These are phyloP conservation scores for Gobionotothen gibberifrons DNA, from an alignment of 2,797 vertebrate species.

Conservation along the genomic window DNA sequence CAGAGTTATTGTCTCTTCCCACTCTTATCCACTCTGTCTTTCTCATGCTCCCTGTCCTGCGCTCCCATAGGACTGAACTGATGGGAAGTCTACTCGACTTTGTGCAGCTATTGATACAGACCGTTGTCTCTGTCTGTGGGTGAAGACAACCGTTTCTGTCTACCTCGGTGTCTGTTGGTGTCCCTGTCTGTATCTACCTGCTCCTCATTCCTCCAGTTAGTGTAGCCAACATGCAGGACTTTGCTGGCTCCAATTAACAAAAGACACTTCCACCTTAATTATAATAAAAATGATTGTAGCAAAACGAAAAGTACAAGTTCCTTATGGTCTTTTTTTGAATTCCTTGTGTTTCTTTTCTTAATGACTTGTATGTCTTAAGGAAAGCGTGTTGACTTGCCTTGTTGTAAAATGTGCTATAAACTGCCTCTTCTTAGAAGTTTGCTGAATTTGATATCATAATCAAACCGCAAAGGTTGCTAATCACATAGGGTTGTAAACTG, in stretches of 20 bases:
- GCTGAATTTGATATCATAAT: not conserved
- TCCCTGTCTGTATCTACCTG: conserved; percentile 11
- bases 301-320: not conserved
- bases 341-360: not conserved
- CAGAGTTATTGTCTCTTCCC: conserved; percentile 62
- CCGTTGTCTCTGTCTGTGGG: conserved; percentile 30
- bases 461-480: not conserved
- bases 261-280: not conserved
- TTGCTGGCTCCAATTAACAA: not conserved
- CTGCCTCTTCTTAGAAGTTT: not conserved
- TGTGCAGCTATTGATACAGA: conserved; percentile 55
- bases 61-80: conserved; percentile 47
- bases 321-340: not conserved
- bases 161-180: conserved; percentile 15
- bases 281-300: not conserved
- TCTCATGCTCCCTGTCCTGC: conserved; percentile 27
- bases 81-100: conserved; percentile 64
- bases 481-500: not conserved
- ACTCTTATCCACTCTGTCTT: conserved; percentile 44
- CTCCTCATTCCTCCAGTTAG: conserved; percentile 3
- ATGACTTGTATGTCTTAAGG: not conserved
- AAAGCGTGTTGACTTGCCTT: not conserved
- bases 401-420: not conserved
- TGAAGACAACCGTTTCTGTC: conserved; percentile 36
- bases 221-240: not conserved